phyloP scores from a whole-genome alignment of 2,888 invertebrate species.

The Drosophila subquinaria region DNA sequence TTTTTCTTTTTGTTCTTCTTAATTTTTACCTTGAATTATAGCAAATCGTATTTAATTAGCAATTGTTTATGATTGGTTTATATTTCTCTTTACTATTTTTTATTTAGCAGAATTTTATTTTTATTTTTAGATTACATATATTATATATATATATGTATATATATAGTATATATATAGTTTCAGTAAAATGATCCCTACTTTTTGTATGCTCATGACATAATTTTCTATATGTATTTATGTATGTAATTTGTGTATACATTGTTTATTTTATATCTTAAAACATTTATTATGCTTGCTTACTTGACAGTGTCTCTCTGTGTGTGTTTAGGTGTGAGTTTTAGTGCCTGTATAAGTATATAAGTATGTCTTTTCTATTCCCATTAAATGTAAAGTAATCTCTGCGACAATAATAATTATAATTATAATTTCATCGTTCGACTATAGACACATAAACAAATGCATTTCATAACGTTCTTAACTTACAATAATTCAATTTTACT shows the following conservation, averaged over 20 bases:
- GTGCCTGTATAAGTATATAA: conserved; percentile 22
- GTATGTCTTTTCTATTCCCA: conserved; percentile 54
- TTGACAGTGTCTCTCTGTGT: conserved; percentile 24
- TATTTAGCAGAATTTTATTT: conserved; percentile 66
- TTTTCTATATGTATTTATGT: conserved; percentile 69
- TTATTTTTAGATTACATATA: conserved; percentile 60
- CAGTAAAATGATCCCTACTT: conserved; percentile 84
- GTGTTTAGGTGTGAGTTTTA: conserved; percentile 15
- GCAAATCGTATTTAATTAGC: conserved; percentile 71
- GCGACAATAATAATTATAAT: conserved; percentile 72
- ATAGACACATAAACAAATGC: conserved; percentile 72
- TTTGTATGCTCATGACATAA: conserved; percentile 80
- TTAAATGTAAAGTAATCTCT: conserved; percentile 77
- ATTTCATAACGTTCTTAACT: conserved; percentile 59
- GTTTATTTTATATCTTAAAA: conserved; percentile 54
- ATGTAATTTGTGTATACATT: conserved; percentile 61
- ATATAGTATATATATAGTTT: conserved; percentile 52
- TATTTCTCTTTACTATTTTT: conserved; percentile 37
- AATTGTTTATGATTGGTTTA: conserved; percentile 54
- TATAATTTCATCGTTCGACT: conserved; percentile 53
- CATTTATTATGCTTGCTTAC: conserved; percentile 52
- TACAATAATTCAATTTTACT: conserved; percentile 62
- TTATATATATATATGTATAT: conserved; percentile 51
- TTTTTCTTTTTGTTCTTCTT: conserved; percentile 22
- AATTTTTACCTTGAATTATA: conserved; percentile 60